Percentiles rank a stretch among this genome's conserved stretches.
phyloP scores from a whole-genome alignment of 2,888 invertebrate genomes.

The Smittia sp. region DNA sequence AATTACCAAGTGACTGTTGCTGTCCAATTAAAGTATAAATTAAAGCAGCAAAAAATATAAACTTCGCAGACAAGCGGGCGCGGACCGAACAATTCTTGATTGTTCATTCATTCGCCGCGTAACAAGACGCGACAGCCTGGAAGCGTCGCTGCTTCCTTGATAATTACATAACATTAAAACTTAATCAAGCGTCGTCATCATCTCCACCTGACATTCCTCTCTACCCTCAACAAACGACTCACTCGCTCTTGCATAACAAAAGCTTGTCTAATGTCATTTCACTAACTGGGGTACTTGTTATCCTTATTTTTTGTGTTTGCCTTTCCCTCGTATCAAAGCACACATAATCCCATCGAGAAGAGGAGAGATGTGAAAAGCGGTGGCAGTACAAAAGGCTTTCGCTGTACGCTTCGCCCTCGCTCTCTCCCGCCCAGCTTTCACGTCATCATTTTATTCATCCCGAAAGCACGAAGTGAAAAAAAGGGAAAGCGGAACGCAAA shows the following conservation, averaged over 20 bases:
- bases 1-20: not conserved
- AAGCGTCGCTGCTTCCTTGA: not conserved
- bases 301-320: constrained; percentile 8
- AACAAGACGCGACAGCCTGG: not conserved
- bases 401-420: not conserved
- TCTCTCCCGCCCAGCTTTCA: not conserved
- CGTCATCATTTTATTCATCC: constrained; percentile 1
- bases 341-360: too few species aligned
- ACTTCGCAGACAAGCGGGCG: not conserved
- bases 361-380: too few species aligned
- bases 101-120: not conserved
- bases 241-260: not conserved
- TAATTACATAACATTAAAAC: constrained; percentile 21
- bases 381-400: too few species aligned
- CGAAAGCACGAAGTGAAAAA: not conserved
- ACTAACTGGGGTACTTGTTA: constrained; percentile 18
- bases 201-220: not conserved
- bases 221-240: not conserved
- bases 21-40: constrained; percentile 8
- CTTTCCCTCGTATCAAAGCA: not conserved
- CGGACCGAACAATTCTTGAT: not conserved
- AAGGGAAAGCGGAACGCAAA: not conserved
- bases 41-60: not conserved
- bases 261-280: constrained; percentile 12
- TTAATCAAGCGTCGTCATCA: constrained; percentile 24